phyloP scores from a whole-genome alignment of 2,888 invertebrate species.

The Dolichopus griseipennis region DNA sequence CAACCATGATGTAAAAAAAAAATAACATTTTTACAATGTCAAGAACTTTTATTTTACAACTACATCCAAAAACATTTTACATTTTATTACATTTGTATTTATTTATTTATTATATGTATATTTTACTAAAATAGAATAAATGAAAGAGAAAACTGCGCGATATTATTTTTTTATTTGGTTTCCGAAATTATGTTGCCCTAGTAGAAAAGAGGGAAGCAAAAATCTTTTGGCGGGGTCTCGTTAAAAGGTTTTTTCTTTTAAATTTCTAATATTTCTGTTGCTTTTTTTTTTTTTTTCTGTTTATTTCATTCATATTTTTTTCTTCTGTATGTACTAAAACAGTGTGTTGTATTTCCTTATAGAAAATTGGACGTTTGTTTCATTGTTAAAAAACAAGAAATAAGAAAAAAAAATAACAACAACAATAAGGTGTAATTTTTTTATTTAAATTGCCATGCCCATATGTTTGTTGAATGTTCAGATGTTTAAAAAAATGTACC shows the following conservation, averaged over 20 bases:
- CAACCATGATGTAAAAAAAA: no score
- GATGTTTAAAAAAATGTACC: no score
- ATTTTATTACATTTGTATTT: no score
- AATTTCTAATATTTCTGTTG: no score
- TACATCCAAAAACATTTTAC: no score
- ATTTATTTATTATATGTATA: no score
- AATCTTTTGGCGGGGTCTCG: constrained; percentile 45
- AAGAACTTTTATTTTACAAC: no score
- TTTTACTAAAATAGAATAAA: no score
- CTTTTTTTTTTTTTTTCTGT: background rate
- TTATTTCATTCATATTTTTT: background rate
- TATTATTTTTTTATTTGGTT: background rate
- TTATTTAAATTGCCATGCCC: constrained; percentile 2
- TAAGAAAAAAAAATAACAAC: no score
- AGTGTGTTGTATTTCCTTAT: background rate
- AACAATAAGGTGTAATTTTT: background rate
- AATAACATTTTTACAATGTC: no score
- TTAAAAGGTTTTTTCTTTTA: constrained; percentile 23
- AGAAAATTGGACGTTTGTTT: background rate
- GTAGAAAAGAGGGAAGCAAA: constrained; percentile 44
- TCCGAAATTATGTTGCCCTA: constrained; percentile 27
- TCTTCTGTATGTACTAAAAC: background rate
- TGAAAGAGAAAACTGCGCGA: background rate
- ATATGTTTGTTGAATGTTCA: background rate
- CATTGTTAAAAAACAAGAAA: no score